Percentiles rank a stretch among this genome's conserved stretches.
Conservation (phyloP, 2,797 vertebrate species). For the Manis pentadactyla region DNA sequence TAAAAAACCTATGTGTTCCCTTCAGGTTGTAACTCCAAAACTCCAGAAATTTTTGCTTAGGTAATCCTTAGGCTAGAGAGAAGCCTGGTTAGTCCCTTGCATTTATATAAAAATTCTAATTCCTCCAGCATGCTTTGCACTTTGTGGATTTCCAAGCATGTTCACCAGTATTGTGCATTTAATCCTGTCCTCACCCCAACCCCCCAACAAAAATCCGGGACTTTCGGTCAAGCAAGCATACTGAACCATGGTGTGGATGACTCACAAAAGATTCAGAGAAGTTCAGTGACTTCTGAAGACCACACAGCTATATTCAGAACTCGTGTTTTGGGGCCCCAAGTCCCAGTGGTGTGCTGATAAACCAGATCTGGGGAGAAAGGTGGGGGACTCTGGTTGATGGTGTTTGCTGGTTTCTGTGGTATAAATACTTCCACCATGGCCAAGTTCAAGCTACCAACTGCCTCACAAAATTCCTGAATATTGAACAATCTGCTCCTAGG, state of each 20-base stretch:
- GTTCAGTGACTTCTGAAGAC: background rate
- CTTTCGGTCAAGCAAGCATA: background rate
- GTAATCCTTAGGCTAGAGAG: background rate
- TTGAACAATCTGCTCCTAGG: background rate
- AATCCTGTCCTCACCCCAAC: background rate
- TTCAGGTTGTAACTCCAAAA: background rate
- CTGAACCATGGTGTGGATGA: background rate
- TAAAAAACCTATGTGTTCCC: background rate
- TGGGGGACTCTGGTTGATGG: background rate
- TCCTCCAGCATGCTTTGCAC: background rate
- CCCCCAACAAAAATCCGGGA: background rate
- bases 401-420: background rate
- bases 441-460: background rate
- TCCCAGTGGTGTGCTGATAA: background rate
- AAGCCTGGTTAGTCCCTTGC: background rate
- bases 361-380: background rate
- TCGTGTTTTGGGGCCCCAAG: background rate
- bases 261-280: background rate
- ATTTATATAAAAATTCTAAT: background rate
- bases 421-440: background rate
- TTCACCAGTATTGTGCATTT: background rate
- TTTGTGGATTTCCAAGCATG: background rate
- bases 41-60: background rate
- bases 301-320: background rate
- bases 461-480: background rate